Conservation (phyloP, 92 coral and sea anemone genomes). For the Hydrozoanthus gracilis region DNA sequence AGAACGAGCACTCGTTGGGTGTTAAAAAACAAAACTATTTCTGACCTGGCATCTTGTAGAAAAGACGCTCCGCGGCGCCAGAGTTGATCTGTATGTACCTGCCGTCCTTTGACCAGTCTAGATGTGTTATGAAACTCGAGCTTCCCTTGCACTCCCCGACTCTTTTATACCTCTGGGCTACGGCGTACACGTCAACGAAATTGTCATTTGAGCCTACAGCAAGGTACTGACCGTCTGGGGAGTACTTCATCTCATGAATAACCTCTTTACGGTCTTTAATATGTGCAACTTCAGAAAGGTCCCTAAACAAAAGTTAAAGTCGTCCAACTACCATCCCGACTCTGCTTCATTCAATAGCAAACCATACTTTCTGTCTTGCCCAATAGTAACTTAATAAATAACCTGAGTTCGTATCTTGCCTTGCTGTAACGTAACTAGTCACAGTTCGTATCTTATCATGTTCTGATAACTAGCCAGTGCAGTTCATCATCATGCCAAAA, state of each 20-base stretch:
- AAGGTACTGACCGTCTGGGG: slow-evolving; percentile 96
- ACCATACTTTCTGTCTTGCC: no score
- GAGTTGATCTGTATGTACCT: slow-evolving; percentile 96
- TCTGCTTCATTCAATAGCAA: neutral
- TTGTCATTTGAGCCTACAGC: slow-evolving; percentile 99
- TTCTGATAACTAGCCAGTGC: no score
- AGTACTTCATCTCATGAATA: slow-evolving; percentile 94
- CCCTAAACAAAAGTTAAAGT: slow-evolving; percentile 52
- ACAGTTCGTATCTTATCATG: no score
- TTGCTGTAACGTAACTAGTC: no score
- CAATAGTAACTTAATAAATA: no score
- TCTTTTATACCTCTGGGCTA: slow-evolving; percentile 94
- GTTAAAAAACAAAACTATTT: neutral
- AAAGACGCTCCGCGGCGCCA: slow-evolving; percentile 96
- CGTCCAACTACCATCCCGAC: neutral
- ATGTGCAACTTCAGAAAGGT: slow-evolving; percentile 89
- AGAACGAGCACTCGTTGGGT: no score
- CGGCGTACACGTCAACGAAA: slow-evolving; percentile 96
- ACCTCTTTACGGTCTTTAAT: slow-evolving; percentile 96
- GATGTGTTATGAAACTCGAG: slow-evolving; percentile 97
- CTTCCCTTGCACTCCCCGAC: slow-evolving; percentile 99
- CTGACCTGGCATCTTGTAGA: slow-evolving; percentile 96
- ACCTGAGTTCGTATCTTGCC: no score
- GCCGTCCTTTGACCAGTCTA: slow-evolving; percentile 99
- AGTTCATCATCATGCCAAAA: no score